phyloP scores from a whole-genome alignment of 1,140 invertebrate species.

The Idris sp. region DNA sequence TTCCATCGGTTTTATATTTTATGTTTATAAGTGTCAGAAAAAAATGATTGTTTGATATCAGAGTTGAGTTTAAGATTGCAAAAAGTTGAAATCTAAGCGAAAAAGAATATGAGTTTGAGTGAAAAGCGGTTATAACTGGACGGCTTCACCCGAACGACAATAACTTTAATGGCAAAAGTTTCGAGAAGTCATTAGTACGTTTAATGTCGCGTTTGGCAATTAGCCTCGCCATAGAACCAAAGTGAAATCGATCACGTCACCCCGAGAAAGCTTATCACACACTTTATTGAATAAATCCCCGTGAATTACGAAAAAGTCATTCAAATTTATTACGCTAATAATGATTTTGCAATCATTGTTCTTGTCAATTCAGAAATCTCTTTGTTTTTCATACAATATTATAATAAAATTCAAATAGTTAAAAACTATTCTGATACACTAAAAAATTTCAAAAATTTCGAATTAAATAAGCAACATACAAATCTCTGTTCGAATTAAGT shows the following conservation, averaged over 20 bases:
- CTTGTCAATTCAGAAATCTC: too few relatives aligned
- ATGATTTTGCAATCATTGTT: too few relatives aligned
- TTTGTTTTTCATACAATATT: too few relatives aligned
- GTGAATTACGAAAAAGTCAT: constrained; percentile 43
- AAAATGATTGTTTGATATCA: too few relatives aligned
- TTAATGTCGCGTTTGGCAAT: constrained; percentile 61
- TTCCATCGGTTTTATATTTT: too few relatives aligned
- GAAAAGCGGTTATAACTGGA: constrained; percentile 21
- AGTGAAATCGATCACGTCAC: constrained; percentile 52
- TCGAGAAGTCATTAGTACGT: constrained; percentile 51
- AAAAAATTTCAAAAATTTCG: too few relatives aligned
- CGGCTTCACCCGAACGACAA: constrained; percentile 33
- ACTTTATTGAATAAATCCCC: constrained; percentile 22
- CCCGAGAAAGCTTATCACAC: constrained; percentile 50
- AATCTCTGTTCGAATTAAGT: constrained; percentile 1
- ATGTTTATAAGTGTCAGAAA: too few relatives aligned
- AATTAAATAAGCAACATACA: background rate
- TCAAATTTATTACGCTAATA: constrained; percentile 19
- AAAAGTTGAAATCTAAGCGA: background rate
- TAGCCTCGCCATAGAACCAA: constrained; percentile 41
- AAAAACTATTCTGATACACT: too few relatives aligned
- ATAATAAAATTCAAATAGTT: too few relatives aligned
- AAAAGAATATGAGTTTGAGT: constrained; percentile 4
- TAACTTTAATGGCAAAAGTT: constrained; percentile 52
- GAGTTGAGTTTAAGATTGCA: too few relatives aligned